Evolutionary conservation across 2,797 vertebrate species (phyloP), one percentile per base, ranked within the genome.

Genomic region (Thaleichthys pacificus): DNA sequence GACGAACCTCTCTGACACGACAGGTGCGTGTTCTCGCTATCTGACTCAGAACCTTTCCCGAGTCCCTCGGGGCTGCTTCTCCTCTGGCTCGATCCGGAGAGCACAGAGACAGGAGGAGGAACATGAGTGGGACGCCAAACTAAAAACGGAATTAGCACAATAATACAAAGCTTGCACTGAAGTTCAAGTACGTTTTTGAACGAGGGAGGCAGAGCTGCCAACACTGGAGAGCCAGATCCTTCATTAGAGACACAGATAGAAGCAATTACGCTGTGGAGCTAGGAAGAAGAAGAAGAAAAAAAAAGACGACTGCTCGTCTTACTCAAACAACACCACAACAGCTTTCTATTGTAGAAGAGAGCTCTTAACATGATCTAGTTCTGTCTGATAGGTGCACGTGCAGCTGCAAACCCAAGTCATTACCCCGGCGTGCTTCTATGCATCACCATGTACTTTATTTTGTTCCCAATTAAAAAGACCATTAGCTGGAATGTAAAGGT

Each of bases 391-490:
- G 21, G 5, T 60, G 19, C 32, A 38, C 58, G 35, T 30, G 9
- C 19, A 21, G 51, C 30, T 38, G 51, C 32, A 69, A 68, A 14
- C 7, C 30, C 2, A 54, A 51, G 15, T 14, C 49, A 63, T 7
- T 56, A 56, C 8, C 4, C 51, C 7, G 17, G 51, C 54, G 49
- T 35, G 4, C 19, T 12, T 26, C 17, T n/a, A 61, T 15, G 24
- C 28, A 61, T 28, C 21, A 24, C 58, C 4, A 47, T 51, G 22
- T 56, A 66, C 69, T 60, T 61, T 68, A 19, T 21, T 68, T 28
- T 63, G 35, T 47, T 11, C 11, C 28, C 66, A 78, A 77, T 79
- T 80, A 71, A 6, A 5, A 68, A 24, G 8, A 14, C 42, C 57
- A 66, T 74, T 74, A 65, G 57, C 47, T 61, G 71, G 14, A 64